phyloP scores from a whole-genome alignment of 2,888 invertebrate species.

The Rhopalosiphum nymphaeae region DNA sequence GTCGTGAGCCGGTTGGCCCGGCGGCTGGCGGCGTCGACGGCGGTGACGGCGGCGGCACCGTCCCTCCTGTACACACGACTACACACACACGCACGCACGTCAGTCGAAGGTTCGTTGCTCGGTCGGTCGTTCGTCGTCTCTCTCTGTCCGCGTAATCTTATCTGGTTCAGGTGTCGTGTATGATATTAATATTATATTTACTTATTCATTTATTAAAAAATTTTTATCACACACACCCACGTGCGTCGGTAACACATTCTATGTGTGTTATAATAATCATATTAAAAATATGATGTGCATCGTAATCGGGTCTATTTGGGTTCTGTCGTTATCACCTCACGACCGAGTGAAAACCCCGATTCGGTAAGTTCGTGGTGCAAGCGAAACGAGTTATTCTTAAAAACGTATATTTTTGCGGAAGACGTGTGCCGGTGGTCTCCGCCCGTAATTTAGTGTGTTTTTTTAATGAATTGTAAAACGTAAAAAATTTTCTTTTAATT shows the following conservation, averaged over 20 bases:
- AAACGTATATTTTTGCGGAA: slow-evolving; percentile 21
- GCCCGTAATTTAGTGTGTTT: neutral
- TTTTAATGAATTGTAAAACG: slow-evolving; percentile 15
- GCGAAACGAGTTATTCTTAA: slow-evolving; percentile 33
- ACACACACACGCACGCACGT: slow-evolving; percentile 57
- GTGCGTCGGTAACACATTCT: neutral
- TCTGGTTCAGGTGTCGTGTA: slow-evolving; percentile 61
- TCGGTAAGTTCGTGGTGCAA: slow-evolving; percentile 28
- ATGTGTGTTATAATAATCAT: slow-evolving; percentile 8
- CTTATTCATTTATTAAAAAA: slow-evolving; percentile 21
- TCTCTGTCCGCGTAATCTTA: slow-evolving; percentile 38
- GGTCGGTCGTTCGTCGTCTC: slow-evolving; percentile 50
- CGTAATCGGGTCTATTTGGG: slow-evolving; percentile 24
- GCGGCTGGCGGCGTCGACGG: slow-evolving; percentile 10
- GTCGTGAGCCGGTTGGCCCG: slow-evolving; percentile 61
- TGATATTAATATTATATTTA: neutral
- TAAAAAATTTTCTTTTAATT: slow-evolving; percentile 6
- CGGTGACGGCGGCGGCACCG: slow-evolving; percentile 33
- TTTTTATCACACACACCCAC: slow-evolving; percentile 36
- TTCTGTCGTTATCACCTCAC: slow-evolving; percentile 33
- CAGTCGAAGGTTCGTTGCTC: slow-evolving; percentile 65
- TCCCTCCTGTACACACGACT: slow-evolving; percentile 47
- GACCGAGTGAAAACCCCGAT: slow-evolving; percentile 21
- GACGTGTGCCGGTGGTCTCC: neutral
- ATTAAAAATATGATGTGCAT: slow-evolving; percentile 21